A percentile compares a stretch with the other conserved stretches of the same genome.
Conservation (phyloP, 2,113 vertebrate genomes). For the Cochlearius cochlearius region DNA sequence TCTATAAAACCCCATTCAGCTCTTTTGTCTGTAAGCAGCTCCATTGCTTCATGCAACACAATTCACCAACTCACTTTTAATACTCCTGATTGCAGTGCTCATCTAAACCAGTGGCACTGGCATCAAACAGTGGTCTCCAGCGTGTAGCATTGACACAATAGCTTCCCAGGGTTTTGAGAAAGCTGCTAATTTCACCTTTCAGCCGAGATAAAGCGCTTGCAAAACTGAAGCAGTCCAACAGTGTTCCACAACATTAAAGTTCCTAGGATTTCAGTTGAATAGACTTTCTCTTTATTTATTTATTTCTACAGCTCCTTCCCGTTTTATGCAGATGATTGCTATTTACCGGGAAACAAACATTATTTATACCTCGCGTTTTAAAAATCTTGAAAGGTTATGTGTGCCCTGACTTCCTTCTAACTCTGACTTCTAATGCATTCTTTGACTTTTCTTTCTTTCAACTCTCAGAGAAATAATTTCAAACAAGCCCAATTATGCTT, state of each 20-base stretch:
- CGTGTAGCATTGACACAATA: constrained; percentile 51
- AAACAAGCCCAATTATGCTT: constrained; percentile 2
- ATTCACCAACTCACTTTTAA: constrained; percentile 50
- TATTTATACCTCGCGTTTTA: constrained; percentile 50
- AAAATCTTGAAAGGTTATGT: constrained; percentile 28
- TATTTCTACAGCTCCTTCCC: constrained; percentile 24
- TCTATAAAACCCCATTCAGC: constrained; percentile 15
- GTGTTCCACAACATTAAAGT: constrained; percentile 51
- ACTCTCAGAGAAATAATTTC: constrained; percentile 25
- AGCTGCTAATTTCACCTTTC: constrained; percentile 67
- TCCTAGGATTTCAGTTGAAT: constrained; percentile 48
- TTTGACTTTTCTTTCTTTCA: constrained; percentile 28
- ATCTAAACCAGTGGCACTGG: constrained; percentile 47
- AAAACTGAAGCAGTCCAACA: constrained; percentile 55
- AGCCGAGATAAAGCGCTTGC: constrained; percentile 48
- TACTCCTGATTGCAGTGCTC: constrained; percentile 61
- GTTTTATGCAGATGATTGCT: constrained; percentile 57
- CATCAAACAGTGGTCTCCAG: constrained; percentile 59
- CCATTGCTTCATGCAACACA: constrained; percentile 12
- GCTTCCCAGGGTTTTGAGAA: constrained; percentile 59
- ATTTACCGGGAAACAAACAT: constrained; percentile 55
- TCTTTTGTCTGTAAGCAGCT: constrained; percentile 30
- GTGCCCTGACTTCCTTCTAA: constrained; percentile 14
- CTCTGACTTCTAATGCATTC: constrained; percentile 21
- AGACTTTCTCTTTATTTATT: constrained; percentile 36